A percentile compares a stretch with the other conserved stretches of the same genome.
Evolutionary conservation across 1,140 invertebrate species (phyloP).

Genomic region (Macrobrachium nipponense): DNA sequence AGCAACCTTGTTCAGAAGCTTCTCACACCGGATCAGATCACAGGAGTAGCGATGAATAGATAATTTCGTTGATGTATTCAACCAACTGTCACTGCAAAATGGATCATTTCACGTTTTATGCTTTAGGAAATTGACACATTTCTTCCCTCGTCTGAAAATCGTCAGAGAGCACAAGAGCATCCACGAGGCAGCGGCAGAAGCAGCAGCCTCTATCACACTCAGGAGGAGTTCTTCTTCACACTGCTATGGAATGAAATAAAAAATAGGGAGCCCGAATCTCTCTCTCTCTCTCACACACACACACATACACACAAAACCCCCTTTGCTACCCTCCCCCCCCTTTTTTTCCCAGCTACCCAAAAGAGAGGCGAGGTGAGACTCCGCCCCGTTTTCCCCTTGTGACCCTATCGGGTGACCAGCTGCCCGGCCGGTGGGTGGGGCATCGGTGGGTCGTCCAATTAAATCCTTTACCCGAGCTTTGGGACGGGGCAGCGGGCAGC

Average conservation of each 20-base stretch:
- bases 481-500: constrained; percentile 7
- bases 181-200: not conserved
- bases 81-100: too few relatives aligned
- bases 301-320: too few relatives aligned
- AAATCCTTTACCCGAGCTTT: constrained; percentile 36
- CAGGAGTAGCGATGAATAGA: too few relatives aligned
- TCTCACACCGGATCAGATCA: too few relatives aligned
- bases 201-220: constrained; percentile 27
- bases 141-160: not conserved
- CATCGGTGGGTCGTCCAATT: constrained; percentile 32
- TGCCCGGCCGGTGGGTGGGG: constrained; percentile 29
- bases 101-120: too few relatives aligned
- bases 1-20: too few relatives aligned
- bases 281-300: too few relatives aligned
- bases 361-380: not conserved
- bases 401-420: constrained; percentile 44
- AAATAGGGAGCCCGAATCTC: constrained; percentile 34
- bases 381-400: constrained; percentile 32
- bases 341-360: too few relatives aligned
- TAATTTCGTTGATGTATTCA: too few relatives aligned
- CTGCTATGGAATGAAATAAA: constrained; percentile 48
- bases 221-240: constrained; percentile 12
- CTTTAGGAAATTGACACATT: too few relatives aligned
- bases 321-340: too few relatives aligned
- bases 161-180: not conserved